Evolutionary conservation across 2,888 invertebrate species (phyloP).

Genomic region (Eupithecia centaureata): DNA sequence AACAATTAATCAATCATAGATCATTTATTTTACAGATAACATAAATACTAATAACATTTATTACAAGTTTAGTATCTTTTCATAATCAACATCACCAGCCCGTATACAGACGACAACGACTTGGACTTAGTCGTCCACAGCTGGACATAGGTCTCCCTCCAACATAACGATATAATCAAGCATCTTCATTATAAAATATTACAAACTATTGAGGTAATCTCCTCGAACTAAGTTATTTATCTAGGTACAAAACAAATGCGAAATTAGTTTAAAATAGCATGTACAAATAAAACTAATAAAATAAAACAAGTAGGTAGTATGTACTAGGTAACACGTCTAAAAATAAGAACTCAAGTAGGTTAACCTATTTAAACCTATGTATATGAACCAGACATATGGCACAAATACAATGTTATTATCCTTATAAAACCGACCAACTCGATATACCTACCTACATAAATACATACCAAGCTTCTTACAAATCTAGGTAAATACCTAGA

Average conservation of each 20-base stretch:
- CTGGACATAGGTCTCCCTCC: too few relatives aligned
- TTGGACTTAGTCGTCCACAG: too few relatives aligned
- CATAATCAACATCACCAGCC: too few relatives aligned
- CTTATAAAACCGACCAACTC: too few relatives aligned
- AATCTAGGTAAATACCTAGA: background rate
- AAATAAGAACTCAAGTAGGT: background rate
- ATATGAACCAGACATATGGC: background rate
- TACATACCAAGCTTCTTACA: too few relatives aligned
- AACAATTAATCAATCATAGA: background rate
- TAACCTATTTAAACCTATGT: background rate
- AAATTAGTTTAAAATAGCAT: background rate
- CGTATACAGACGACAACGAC: too few relatives aligned
- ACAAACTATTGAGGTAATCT: background rate
- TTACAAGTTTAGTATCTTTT: background rate
- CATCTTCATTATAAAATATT: too few relatives aligned
- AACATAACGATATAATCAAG: too few relatives aligned
- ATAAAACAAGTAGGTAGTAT: background rate
- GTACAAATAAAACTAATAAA: background rate
- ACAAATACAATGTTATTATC: background rate
- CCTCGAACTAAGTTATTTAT: background rate
- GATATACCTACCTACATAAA: background rate
- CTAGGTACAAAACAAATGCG: background rate
- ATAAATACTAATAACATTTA: background rate
- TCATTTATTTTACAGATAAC: background rate
- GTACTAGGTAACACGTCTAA: background rate